phyloP scores from a whole-genome alignment of 2,888 invertebrate genomes.

The Ectemnius continuus region DNA sequence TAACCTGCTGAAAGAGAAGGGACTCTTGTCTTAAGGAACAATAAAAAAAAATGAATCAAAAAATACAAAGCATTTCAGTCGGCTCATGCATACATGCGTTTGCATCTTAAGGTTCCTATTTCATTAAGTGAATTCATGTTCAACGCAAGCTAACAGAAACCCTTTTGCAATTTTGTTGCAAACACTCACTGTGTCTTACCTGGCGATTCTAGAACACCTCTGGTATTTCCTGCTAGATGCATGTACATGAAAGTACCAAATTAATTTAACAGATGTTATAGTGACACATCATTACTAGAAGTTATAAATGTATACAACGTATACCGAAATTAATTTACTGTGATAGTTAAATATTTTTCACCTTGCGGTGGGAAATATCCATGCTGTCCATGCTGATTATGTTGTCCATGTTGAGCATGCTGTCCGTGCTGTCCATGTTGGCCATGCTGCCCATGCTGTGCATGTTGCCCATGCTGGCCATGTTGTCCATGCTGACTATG shows the following conservation, averaged over 20 bases:
- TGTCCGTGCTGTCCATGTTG: constrained; percentile 71
- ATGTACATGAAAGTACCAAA: constrained; percentile 63
- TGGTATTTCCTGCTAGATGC: constrained; percentile 75
- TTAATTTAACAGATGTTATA: constrained; percentile 40
- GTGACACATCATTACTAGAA: too few species aligned
- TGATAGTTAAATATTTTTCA: constrained; percentile 32
- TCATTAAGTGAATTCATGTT: background rate
- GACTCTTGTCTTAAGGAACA: too few species aligned
- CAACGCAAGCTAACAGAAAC: background rate
- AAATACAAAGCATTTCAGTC: too few species aligned
- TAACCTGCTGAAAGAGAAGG: constrained; percentile 61
- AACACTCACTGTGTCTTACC: constrained; percentile 66
- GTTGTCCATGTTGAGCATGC: constrained; percentile 67
- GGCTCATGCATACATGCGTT: too few species aligned
- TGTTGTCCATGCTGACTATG: constrained; percentile 68
- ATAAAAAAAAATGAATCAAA: too few species aligned
- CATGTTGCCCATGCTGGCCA: constrained; percentile 63
- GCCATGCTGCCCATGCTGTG: constrained; percentile 69
- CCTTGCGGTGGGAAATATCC: constrained; percentile 75
- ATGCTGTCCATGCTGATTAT: constrained; percentile 65
- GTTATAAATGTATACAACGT: too few species aligned
- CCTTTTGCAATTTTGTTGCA: constrained; percentile 14
- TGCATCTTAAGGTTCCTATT: too few species aligned
- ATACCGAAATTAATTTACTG: too few species aligned
- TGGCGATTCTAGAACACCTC: constrained; percentile 75